These are phyloP conservation scores for Tetheella fluctuosa DNA, from an alignment of 2,888 invertebrate species.

Conservation along the genomic window DNA sequence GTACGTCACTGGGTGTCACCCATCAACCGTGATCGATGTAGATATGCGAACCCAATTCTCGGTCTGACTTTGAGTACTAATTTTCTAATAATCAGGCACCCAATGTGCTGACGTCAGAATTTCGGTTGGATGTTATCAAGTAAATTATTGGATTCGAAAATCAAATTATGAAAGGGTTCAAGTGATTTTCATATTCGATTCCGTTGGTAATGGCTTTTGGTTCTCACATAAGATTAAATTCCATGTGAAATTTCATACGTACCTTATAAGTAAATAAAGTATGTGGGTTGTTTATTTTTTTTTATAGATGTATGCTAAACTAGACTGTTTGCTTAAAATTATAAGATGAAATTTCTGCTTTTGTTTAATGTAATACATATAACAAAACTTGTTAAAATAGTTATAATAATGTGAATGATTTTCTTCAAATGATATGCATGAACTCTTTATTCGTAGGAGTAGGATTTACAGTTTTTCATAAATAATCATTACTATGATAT, in stretches of 20 bases:
- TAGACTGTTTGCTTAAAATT: too few species aligned
- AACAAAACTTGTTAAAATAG: too few species aligned
- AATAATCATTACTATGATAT: too few species aligned
- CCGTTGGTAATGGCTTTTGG: background rate
- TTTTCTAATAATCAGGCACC: background rate
- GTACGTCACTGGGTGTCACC: background rate
- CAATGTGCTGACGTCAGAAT: background rate
- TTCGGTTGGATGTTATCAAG: background rate
- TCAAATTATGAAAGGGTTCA: constrained; percentile 1
- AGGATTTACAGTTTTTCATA: too few species aligned
- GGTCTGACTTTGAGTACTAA: background rate
- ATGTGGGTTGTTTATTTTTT: background rate
- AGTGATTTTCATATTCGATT: background rate
- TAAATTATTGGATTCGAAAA: constrained; percentile 4
- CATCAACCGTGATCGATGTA: constrained; percentile 1
- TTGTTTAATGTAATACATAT: too few species aligned
- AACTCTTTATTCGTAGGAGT: too few species aligned
- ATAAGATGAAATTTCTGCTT: too few species aligned
- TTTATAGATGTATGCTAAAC: too few species aligned
- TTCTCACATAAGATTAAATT: background rate
- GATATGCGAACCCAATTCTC: background rate
- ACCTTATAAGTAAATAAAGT: background rate
- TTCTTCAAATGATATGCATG: too few species aligned
- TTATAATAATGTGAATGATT: too few species aligned
- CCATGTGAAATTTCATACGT: background rate